Evolutionary conservation across 1,140 invertebrate genomes (phyloP), one percentile per base, ranked within the genome.

Genomic region (Caerostris extrusa): DNA sequence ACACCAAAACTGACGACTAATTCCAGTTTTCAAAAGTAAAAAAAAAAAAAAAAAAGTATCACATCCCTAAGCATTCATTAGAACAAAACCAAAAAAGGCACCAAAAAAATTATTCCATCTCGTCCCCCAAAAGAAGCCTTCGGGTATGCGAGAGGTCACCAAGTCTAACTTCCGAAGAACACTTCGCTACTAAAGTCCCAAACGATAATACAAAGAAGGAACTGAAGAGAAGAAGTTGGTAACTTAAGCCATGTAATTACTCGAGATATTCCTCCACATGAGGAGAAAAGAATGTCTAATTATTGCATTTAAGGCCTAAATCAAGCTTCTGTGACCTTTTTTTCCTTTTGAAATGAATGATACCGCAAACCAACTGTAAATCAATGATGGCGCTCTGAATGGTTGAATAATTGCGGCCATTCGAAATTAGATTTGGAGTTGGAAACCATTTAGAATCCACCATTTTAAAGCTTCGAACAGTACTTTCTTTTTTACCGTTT

Each of bases 321-420:
- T 34, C 83, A 85, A 34, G 83, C 83, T 85, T 85, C 83, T 85
- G 83, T 85, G 83, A 85, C 83, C 83, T 85, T 85, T 85, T 81
- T 55, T 34, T 81, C 34, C 10, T 81, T 7, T 34, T 34, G 34
- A 34, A 34, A 34, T 12, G 34, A 77, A 77, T 77, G 34, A 50
- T 77, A 77, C 71, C n/a, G 71, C 71, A 50, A 71, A 19, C n/a
- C 57, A 57, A 17, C 82, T 85, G 82, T 56, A 85, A 85, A 58
- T 85, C 83, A 58, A 60, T 85, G 83, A 85, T 60, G 57, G 50
- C 56, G 17, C 83, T 58, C 19, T n/a, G 83, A 85, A 85, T 85
- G 83, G 83, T 17, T 58, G 83, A 85, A 85, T 85, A 85, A 85
- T 85, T 85, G 57, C 58, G 50, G 71, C 83, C 56, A 58, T 85